phyloP scores from a whole-genome alignment of 2,888 invertebrate species.

The Chrysina gloriosa region DNA sequence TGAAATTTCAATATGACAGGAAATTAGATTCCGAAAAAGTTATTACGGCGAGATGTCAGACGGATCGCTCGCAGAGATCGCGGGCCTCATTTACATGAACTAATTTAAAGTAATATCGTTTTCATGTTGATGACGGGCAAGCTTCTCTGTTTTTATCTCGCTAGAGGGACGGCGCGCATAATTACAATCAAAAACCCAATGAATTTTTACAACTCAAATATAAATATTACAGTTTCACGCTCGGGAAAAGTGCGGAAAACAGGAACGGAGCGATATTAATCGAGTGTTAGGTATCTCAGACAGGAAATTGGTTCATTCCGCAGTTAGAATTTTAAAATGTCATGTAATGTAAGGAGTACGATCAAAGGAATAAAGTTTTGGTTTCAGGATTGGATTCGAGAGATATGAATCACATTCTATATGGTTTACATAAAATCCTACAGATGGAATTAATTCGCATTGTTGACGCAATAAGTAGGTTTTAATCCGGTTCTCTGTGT shows the following conservation, averaged over 20 bases:
- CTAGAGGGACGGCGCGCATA: conserved; percentile 8
- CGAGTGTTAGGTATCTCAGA: too few relatives aligned
- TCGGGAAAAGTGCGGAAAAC: conserved; percentile 2
- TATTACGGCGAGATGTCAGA: conserved; percentile 36
- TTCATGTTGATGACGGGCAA: conserved; percentile 22
- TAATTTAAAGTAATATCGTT: conserved; percentile 51
- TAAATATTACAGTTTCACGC: conserved; percentile 34
- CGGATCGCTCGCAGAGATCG: conserved; percentile 35
- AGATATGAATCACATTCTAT: too few relatives aligned
- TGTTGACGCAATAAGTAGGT: too few relatives aligned
- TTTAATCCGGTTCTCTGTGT: too few relatives aligned
- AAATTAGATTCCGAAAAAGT: conserved; percentile 39
- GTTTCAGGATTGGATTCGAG: too few relatives aligned
- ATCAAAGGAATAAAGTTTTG: too few relatives aligned
- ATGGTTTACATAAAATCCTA: too few relatives aligned
- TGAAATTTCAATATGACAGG: conserved; percentile 35
- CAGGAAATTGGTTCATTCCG: too few relatives aligned
- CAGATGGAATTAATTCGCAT: too few relatives aligned
- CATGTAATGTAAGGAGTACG: too few relatives aligned
- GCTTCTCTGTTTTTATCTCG: conserved; percentile 14
- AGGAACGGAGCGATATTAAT: too few relatives aligned
- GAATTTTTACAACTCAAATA: conserved; percentile 32
- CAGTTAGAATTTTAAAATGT: too few relatives aligned
- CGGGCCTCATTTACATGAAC: conserved; percentile 52
- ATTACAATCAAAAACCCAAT: conserved; percentile 34